phyloP scores from a whole-genome alignment of 2,113 vertebrate genomes.

The Oreochromis aureus region DNA sequence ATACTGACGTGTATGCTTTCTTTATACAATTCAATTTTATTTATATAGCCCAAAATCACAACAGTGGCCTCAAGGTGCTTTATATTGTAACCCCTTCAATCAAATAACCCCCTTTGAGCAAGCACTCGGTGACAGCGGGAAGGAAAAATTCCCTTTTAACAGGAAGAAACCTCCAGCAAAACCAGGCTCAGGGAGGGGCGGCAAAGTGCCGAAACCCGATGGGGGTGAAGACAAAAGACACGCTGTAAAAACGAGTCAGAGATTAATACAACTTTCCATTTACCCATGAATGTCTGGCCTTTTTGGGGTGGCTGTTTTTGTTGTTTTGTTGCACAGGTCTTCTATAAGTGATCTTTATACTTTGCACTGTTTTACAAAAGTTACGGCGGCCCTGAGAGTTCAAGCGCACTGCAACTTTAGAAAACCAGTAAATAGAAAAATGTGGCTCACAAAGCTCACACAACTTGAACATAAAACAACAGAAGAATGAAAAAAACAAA shows the following conservation, averaged over 20 bases:
- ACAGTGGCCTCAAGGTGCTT: background rate
- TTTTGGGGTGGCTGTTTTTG: background rate
- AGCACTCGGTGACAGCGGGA: background rate
- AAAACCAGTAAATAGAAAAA: background rate
- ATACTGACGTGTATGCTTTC: background rate
- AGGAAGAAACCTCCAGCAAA: background rate
- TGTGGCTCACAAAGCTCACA: background rate
- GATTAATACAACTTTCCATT: background rate
- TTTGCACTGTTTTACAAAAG: background rate
- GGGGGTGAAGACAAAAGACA: background rate
- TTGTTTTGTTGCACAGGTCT: background rate
- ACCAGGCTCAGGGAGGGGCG: background rate
- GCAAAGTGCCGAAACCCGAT: background rate
- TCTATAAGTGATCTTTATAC: background rate
- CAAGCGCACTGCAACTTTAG: background rate
- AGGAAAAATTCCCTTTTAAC: background rate
- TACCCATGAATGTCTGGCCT: background rate
- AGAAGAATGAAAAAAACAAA: background rate
- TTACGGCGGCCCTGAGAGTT: background rate
- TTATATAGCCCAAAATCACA: background rate
- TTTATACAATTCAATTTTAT: background rate
- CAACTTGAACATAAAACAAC: background rate
- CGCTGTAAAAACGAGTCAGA: background rate
- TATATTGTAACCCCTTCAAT: background rate
- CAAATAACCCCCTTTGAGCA: background rate